Base-by-base conservation (phyloP, 2,888 invertebrate genomes). In the Entomobrya proxima region DNA sequence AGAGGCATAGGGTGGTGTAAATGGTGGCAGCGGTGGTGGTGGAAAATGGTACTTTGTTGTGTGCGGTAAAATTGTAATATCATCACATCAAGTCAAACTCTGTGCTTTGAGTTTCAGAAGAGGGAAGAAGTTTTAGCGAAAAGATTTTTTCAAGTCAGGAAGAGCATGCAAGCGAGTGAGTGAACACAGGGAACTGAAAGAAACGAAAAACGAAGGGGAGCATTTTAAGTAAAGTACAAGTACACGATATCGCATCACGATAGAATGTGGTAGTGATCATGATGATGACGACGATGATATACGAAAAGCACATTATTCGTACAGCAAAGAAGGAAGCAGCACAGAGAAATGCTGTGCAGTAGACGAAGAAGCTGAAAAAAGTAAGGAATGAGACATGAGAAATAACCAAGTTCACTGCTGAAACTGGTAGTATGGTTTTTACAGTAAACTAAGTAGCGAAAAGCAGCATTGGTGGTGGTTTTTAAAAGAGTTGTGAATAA, bases 161-260 rank as follows among this genome's bases (percentile, higher is more conserved):
- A 40, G 69, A 69, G 24, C 69, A 44, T 40, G 40, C 24, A 69
- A 69, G 24, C 37, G 40, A 44, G 69, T 69, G 69, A 69, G 27
- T 44, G 69, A 69, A 18, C 40, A 40, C 32, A 15, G 35, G 7
- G 24, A 44, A 40, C 32, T 27, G 69, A 69, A 30, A 13, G 52
- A 35, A 72, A 72, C 72, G 58, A 24, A 76, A 55, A 69, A 61
- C 61, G 83, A 77, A 83, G 83, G 76, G 83, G 76, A 77, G 55
- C 76, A 83, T 83, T 77, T 83, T 69, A 50, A 76, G 83, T 83
- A 83, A 81, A 81, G 81, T 81, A 81, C 80, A 81, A 72, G 37
- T 40, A 30, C 74, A 74, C 74, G 74, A 74, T 69, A 69, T 64
- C 64, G 21, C 64, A 64, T 64, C 64, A 64, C 37, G 35, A 64